Evolutionary conservation across 2,113 vertebrate genomes (phyloP).

Genomic region (Scartelaos histophorus): DNA sequence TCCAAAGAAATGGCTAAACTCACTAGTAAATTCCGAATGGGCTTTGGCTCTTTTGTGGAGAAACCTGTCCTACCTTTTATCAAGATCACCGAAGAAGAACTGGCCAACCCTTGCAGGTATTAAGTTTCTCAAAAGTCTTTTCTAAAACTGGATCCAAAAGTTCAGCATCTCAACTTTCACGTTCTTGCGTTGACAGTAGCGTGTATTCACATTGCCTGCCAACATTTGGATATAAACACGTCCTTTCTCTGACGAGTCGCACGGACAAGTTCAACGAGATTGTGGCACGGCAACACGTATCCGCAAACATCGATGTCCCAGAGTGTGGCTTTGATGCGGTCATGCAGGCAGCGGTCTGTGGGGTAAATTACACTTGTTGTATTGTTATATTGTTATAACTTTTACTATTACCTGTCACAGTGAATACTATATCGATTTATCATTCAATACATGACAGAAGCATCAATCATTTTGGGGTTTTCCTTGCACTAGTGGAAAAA

Average conservation of each 20-base stretch:
- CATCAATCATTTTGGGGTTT: no score
- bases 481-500: no score
- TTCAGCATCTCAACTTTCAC: background rate
- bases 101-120: constrained; percentile 93
- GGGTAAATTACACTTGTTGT: constrained; percentile 71
- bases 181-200: constrained; percentile 68
- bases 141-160: background rate
- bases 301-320: constrained; percentile 88
- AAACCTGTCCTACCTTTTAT: constrained; percentile 95
- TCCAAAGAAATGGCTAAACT: constrained; percentile 93
- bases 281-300: constrained; percentile 84
- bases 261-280: constrained; percentile 91
- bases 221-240: constrained; percentile 93
- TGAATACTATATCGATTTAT: no score
- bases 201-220: constrained; percentile 77
- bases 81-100: constrained; percentile 84
- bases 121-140: constrained; percentile 4
- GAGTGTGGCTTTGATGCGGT: constrained; percentile 96
- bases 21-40: constrained; percentile 95
- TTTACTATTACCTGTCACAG: background rate
- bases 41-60: constrained; percentile 97
- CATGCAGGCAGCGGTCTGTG: constrained; percentile 96
- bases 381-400: background rate
- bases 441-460: no score
- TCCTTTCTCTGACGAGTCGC: constrained; percentile 87